Percentiles rank a stretch among this genome's conserved stretches.
These are phyloP conservation scores for Catagonus wagneri DNA, from an alignment of 2,113 vertebrate genomes.

Conservation along the genomic window DNA sequence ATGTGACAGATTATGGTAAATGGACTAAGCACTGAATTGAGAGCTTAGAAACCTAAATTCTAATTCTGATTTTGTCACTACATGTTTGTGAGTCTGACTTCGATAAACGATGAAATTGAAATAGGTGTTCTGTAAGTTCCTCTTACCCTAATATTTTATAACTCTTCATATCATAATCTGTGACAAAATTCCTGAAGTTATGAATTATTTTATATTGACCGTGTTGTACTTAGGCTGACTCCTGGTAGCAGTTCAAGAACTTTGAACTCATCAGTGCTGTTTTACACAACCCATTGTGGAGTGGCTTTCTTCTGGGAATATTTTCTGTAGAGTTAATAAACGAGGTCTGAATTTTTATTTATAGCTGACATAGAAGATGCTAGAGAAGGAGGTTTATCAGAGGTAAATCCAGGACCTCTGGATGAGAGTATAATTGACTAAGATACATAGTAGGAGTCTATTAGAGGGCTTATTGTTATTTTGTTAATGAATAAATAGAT, in stretches of 20 bases:
- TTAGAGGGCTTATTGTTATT: neutral
- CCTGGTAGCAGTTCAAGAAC: neutral
- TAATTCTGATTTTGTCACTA: neutral
- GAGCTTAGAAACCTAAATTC: neutral
- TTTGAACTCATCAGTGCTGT: neutral
- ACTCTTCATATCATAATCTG: neutral
- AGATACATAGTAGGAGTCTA: neutral
- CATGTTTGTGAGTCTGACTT: neutral
- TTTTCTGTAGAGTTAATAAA: neutral
- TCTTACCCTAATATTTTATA: neutral
- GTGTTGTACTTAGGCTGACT: neutral
- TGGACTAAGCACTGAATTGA: neutral
- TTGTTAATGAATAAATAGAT: neutral
- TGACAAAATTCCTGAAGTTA: slow-evolving; percentile 5
- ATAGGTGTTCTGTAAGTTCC: neutral
- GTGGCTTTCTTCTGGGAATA: neutral
- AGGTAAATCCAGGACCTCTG: neutral
- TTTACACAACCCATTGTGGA: neutral
- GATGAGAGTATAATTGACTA: neutral
- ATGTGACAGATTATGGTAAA: neutral
- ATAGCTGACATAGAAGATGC: neutral
- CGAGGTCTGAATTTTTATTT: neutral
- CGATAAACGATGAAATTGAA: neutral
- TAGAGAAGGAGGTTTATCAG: neutral
- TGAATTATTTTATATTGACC: neutral